Percentiles rank a stretch among this genome's conserved stretches.
phyloP scores from a whole-genome alignment of 2,797 vertebrate species.

The Bufotes viridis region DNA sequence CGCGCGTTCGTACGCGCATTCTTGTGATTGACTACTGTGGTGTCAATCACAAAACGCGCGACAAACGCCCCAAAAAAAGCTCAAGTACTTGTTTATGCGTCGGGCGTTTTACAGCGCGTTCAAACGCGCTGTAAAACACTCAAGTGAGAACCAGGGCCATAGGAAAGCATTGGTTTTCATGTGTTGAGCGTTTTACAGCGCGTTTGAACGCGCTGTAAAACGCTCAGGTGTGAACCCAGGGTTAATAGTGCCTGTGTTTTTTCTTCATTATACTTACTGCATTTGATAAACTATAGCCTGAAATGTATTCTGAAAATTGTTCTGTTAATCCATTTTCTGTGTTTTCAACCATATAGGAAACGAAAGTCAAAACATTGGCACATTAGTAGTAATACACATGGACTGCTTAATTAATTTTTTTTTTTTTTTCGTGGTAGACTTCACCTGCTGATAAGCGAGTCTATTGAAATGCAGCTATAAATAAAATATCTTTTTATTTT shows the following conservation, averaged over 20 bases:
- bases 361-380: background rate
- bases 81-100: too few relatives aligned
- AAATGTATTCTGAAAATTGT: background rate
- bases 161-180: too few relatives aligned
- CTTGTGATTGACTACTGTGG: too few relatives aligned
- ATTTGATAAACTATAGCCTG: background rate
- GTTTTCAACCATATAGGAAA: background rate
- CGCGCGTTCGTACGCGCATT: too few relatives aligned
- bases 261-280: background rate
- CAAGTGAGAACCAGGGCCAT: too few relatives aligned
- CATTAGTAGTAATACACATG: background rate
- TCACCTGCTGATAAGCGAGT: background rate
- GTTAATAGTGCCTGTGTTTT: background rate
- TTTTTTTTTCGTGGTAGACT: background rate
- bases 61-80: too few relatives aligned
- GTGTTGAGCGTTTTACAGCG: too few relatives aligned
- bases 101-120: too few relatives aligned
- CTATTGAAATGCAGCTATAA: background rate
- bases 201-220: too few relatives aligned
- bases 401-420: background rate
- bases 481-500: background rate
- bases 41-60: too few relatives aligned
- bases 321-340: background rate
- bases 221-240: too few relatives aligned
- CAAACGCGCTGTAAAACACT: too few relatives aligned